These are phyloP conservation scores for Thymallus thymallus DNA, from an alignment of 2,113 vertebrate species.

Conservation along the genomic window DNA sequence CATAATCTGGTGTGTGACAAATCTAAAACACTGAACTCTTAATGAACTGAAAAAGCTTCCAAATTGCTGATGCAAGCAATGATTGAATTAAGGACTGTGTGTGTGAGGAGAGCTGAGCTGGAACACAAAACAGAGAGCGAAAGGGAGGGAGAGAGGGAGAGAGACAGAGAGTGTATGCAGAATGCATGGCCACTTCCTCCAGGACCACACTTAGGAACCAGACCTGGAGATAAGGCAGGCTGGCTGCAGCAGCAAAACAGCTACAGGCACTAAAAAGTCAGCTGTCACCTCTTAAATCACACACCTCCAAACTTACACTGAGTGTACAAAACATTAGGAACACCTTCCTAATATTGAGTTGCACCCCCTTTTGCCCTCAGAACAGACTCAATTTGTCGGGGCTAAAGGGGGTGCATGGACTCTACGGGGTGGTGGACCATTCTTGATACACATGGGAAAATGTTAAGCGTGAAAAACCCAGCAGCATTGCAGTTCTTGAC, in stretches of 20 bases:
- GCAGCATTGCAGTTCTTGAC: no score
- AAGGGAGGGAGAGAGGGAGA: neutral
- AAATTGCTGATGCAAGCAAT: slow-evolving; percentile 61
- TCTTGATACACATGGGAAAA: no score
- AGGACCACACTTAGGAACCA: slow-evolving; percentile 36
- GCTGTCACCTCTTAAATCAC: slow-evolving; percentile 65
- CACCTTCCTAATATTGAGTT: no score
- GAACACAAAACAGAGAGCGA: slow-evolving; percentile 39
- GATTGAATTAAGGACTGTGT: slow-evolving; percentile 63
- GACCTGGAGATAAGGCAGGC: slow-evolving; percentile 59
- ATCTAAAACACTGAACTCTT: slow-evolving; percentile 66
- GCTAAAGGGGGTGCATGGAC: no score
- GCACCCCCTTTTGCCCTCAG: no score
- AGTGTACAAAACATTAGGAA: neutral
- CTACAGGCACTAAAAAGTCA: slow-evolving; percentile 49
- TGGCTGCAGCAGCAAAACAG: slow-evolving; percentile 20
- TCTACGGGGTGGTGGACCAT: no score
- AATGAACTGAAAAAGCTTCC: slow-evolving; percentile 61
- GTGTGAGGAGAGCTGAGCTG: slow-evolving; percentile 26
- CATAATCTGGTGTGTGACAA: slow-evolving; percentile 51
- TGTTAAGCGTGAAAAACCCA: no score
- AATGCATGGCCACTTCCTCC: slow-evolving; percentile 28
- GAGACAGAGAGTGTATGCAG: neutral
- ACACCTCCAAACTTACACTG: slow-evolving; percentile 53
- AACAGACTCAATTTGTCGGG: no score